These are phyloP conservation scores for Hyperoplus immaculatus DNA, from an alignment of 2,797 vertebrate genomes.

Conservation along the genomic window DNA sequence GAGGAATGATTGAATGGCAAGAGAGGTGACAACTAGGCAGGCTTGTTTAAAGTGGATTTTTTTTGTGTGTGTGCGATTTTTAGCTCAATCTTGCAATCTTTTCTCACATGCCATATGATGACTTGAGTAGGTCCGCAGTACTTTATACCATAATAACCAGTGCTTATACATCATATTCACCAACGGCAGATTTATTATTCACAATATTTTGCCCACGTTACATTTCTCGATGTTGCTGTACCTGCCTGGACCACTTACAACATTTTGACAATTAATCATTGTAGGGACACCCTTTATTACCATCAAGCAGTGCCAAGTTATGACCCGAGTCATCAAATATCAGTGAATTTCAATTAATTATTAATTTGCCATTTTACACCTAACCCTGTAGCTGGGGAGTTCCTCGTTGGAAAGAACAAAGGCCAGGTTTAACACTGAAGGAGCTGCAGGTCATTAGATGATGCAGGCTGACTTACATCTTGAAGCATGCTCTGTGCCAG, in stretches of 20 bases:
- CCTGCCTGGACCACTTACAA: slow-evolving; percentile 49
- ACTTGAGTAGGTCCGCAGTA: neutral
- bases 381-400: slow-evolving; percentile 51
- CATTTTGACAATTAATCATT: slow-evolving; percentile 80
- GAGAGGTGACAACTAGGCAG: slow-evolving; percentile 8
- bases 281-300: slow-evolving; percentile 70
- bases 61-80: no score
- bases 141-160: slow-evolving; percentile 26
- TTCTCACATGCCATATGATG: slow-evolving; percentile 3
- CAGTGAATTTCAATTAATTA: slow-evolving; percentile 72
- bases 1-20: slow-evolving; percentile 33
- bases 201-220: slow-evolving; percentile 63
- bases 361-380: slow-evolving; percentile 65
- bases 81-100: neutral
- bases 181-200: slow-evolving; percentile 65
- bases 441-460: slow-evolving; percentile 49
- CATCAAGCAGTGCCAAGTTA: slow-evolving; percentile 47
- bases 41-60: slow-evolving; percentile 12
- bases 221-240: slow-evolving; percentile 49
- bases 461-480: slow-evolving; percentile 16
- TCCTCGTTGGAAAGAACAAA: slow-evolving; percentile 46
- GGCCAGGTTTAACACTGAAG: slow-evolving; percentile 32
- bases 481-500: slow-evolving; percentile 18
- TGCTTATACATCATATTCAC: slow-evolving; percentile 36
- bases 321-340: slow-evolving; percentile 69